Evolutionary conservation across 2,113 vertebrate genomes (phyloP), one percentile per base, ranked within the genome.

Genomic region (Manacus vitellinus): DNA sequence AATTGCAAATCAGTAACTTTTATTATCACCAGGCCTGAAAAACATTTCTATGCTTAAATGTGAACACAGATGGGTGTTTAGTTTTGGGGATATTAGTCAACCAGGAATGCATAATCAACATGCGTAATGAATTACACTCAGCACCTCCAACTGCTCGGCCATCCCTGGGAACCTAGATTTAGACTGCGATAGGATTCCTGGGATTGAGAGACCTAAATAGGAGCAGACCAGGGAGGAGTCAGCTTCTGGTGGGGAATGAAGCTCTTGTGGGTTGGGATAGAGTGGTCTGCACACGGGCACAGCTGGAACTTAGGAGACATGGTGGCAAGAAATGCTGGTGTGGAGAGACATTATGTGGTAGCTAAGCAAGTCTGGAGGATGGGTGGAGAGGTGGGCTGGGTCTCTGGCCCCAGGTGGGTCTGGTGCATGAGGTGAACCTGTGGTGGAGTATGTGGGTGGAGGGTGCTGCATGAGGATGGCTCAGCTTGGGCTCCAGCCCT

Each of bases 221-320:
- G 9, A 43, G 10, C 23, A 61, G 17, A 10, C 3, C 2, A 4
- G 9, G 30, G 12, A 61, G 14, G 10, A 47, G 12, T 15, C 30
- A 27, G 22, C 58, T 54, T 71, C 66, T 21, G 2, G 4, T 4
- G 2, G 12, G 17, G 17, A 76, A 23, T 28, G 25, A 65, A 70
- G 20, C 13, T 80, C 20, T 58, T 15, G 25, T 58, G 46, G n/a
- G 12, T 7, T 47, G 20, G 8, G 12, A 12, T 47, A 35, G 18
- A 65, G 49, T 0, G 0, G 25, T 4, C 67, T 65, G 28, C 51
- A 15, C 11, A 5, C 22, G 13, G 28, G 8, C 63, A 33, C 1
- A 25, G 28, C 55, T 80, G 55, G 15, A 70, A n/a, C 0, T 2
- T 4, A 46, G 18, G 19, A 59, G 11, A 49, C 0, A 2, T 9